A percentile compares a stretch with the other conserved stretches of the same genome.
Evolutionary conservation across 2,888 invertebrate genomes (phyloP).

Genomic region (Microdon myrmicae): DNA sequence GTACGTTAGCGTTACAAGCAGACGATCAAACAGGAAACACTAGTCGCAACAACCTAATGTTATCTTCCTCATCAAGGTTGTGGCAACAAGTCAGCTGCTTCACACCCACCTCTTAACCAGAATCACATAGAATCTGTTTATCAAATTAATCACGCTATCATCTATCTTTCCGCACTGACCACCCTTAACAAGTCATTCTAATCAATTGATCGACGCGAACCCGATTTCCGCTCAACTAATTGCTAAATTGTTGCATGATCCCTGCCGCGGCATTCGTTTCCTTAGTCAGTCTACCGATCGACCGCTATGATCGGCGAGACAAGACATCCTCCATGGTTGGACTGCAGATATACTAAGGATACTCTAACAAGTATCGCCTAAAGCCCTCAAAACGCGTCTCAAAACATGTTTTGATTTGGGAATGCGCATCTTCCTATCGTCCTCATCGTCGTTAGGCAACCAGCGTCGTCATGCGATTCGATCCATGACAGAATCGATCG

Average conservation of each 20-base stretch:
- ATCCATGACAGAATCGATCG: slow-evolving; percentile 51
- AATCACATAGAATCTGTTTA: no score
- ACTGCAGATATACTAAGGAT: slow-evolving; percentile 27
- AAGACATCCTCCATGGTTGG: slow-evolving; percentile 27
- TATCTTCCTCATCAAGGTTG: no score
- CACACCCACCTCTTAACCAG: no score
- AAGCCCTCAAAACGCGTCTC: slow-evolving; percentile 49
- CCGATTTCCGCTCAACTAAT: slow-evolving; percentile 37
- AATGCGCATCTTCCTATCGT: slow-evolving; percentile 13
- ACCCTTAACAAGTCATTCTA: slow-evolving; percentile 13
- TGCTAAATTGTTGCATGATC: slow-evolving; percentile 28
- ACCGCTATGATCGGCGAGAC: slow-evolving; percentile 1
- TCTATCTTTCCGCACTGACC: background rate
- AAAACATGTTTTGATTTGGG: slow-evolving; percentile 36
- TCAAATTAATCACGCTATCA: no score
- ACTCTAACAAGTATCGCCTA: slow-evolving; percentile 50
- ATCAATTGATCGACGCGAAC: slow-evolving; percentile 23
- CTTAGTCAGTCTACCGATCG: slow-evolving; percentile 21
- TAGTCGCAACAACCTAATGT: no score
- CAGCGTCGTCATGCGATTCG: slow-evolving; percentile 45
- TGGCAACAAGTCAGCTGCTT: no score
- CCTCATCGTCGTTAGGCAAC: slow-evolving; percentile 12
- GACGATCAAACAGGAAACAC: no score
- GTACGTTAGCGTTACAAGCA: no score
- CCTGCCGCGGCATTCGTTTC: slow-evolving; percentile 13